Conservation (phyloP, 1,140 invertebrate species). For the Drosophila insularis region DNA sequence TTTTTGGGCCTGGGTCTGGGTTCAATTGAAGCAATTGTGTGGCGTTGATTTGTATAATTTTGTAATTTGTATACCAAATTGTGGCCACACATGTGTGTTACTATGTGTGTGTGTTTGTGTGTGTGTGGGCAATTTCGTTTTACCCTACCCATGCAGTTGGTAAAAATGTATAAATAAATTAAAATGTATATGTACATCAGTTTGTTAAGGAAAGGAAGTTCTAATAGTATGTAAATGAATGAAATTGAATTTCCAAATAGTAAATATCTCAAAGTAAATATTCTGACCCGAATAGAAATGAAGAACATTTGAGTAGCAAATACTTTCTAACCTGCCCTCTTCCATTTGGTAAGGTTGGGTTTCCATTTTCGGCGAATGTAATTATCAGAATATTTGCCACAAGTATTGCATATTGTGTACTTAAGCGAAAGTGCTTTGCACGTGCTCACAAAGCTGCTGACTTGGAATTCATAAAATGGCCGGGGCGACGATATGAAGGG, state of each 20-base stretch:
- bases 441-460: constrained; percentile 58
- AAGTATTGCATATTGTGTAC: constrained; percentile 26
- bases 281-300: too few species aligned
- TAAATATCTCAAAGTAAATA: neutral
- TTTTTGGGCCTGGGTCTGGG: constrained; percentile 24
- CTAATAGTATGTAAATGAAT: constrained; percentile 19
- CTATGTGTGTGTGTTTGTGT: constrained; percentile 25
- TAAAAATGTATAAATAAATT: constrained; percentile 76
- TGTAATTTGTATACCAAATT: constrained; percentile 78
- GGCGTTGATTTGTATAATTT: constrained; percentile 80
- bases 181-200: constrained; percentile 47
- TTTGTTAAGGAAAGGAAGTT: constrained; percentile 6
- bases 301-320: neutral
- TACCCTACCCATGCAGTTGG: constrained; percentile 25
- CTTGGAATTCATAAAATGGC: constrained; percentile 19
- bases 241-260: neutral
- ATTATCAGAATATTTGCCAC: constrained; percentile 72
- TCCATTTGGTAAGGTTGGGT: neutral
- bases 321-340: neutral
- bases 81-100: constrained; percentile 69
- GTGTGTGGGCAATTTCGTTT: constrained; percentile 49
- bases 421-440: constrained; percentile 41
- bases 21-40: constrained; percentile 79
- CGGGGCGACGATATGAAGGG: too few species aligned
- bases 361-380: constrained; percentile 63